phyloP scores from a whole-genome alignment of 2,113 vertebrate species.

The Oxygymnocypris stewartii region DNA sequence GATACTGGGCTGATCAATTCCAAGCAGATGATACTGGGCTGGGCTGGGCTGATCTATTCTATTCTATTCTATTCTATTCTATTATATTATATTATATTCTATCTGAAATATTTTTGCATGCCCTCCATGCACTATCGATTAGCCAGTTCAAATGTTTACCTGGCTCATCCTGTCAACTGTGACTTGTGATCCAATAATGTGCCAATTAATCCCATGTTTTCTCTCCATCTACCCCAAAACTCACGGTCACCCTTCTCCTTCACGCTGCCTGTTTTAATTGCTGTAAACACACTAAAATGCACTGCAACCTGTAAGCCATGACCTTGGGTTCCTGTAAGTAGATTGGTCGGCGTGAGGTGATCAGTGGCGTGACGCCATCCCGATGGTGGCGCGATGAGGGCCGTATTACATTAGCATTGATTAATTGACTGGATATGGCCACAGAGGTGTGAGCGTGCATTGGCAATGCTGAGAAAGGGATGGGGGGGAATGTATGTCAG shows the following conservation, averaged over 20 bases:
- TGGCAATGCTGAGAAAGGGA: conserved; percentile 27
- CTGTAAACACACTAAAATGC: conserved; percentile 19
- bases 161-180: conserved; percentile 36
- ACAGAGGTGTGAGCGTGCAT: conserved; percentile 53
- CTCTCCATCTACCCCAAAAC: conserved; percentile 22
- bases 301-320: conserved; percentile 36
- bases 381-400: conserved; percentile 27
- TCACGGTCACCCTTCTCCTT: conserved; percentile 9
- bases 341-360: conserved; percentile 15
- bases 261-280: conserved; percentile 42
- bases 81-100: background rate
- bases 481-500: conserved; percentile 63
- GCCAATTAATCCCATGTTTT: conserved; percentile 52
- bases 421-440: conserved; percentile 60
- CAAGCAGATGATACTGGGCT: background rate
- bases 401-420: conserved; percentile 71
- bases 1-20: too few relatives aligned
- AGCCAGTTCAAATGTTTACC: conserved; percentile 42
- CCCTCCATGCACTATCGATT: conserved; percentile 20
- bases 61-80: background rate
- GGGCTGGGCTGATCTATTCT: too few relatives aligned
- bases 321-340: conserved; percentile 43
- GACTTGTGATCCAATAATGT: conserved; percentile 52
- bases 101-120: background rate
- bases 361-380: conserved; percentile 12